Evolutionary conservation across 2,113 vertebrate species (phyloP), one percentile per base, ranked within the genome.

Genomic region (Tyrannus savana): DNA sequence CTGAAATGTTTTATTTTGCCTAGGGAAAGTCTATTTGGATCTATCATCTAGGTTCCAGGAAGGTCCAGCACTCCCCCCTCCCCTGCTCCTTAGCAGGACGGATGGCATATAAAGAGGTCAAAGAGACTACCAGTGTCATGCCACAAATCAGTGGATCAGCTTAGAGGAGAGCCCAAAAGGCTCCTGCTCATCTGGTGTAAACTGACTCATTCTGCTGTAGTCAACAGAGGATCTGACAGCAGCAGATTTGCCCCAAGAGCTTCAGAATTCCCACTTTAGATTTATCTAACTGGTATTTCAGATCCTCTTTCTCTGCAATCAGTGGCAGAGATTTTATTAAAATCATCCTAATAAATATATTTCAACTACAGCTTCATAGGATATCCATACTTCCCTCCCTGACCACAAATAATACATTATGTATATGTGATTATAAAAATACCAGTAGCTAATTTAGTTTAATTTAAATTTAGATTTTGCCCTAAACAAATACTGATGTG

Each of bases 401-500:
- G 8, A 10, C 31, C 23, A 28, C 87, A 84, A 68, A 66, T 64
- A 64, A 44, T 55, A n/a, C 23, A n/a, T 53, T 84, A 64, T 0
- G 0, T 39, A 49, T 39, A 74, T 37, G 23, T 35, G 67, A 68
- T 94, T 90, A 81, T 77, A 89, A 87, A 90, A 85, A 91, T 87
- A 77, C 30, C 74, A 77, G 35, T 41, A 87, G 69, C 82, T 86
- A 84, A 90, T 94, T 94, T 83, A 80, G 64, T 92, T 95, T 97
- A 76, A 96, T 96, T 93, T 96, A 92, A 94, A 97, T 96, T 96
- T 95, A 96, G 91, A 96, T 96, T 96, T 96, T 97, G 92, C 92
- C 92, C 89, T 97, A 95, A 96, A 95, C 94, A 97, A 97, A 95
- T 86, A 95, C 87, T 85, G 91, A 89, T 84, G 90, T 89, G 92